Percentiles rank a stretch among this genome's conserved stretches.
These are phyloP conservation scores for Rhinogobius similis DNA, from an alignment of 2,113 vertebrate genomes.

Conservation along the genomic window DNA sequence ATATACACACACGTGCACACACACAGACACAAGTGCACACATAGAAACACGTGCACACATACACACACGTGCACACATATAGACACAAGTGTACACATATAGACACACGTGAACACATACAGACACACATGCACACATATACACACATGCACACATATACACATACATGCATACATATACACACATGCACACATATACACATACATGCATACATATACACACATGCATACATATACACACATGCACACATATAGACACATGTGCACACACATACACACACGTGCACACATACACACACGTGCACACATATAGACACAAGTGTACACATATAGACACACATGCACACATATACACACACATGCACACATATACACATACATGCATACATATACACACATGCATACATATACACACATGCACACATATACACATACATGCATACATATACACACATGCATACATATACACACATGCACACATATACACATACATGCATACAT, in stretches of 20 bases:
- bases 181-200: background rate
- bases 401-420: slow-evolving; percentile 7
- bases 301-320: slow-evolving; percentile 1
- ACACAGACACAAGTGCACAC: slow-evolving; percentile 1
- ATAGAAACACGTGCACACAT: too few species aligned
- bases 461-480: background rate
- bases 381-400: slow-evolving; percentile 5
- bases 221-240: background rate
- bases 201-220: too few species aligned
- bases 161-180: too few species aligned
- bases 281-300: slow-evolving; percentile 42
- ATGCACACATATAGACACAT: slow-evolving; percentile 42
- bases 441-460: slow-evolving; percentile 51
- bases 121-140: background rate
- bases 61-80: background rate
- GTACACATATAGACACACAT: too few species aligned
- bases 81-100: background rate
- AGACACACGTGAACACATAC: background rate
- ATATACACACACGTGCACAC: background rate
- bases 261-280: slow-evolving; percentile 1
- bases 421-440: slow-evolving; percentile 2
- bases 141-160: too few species aligned
- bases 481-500: slow-evolving; percentile 38
- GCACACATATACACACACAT: slow-evolving; percentile 38
- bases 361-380: slow-evolving; percentile 2